Evolutionary conservation across 2,797 vertebrate genomes (phyloP), one percentile per base, ranked within the genome.

Genomic region (Eleutherodactylus coqui): DNA sequence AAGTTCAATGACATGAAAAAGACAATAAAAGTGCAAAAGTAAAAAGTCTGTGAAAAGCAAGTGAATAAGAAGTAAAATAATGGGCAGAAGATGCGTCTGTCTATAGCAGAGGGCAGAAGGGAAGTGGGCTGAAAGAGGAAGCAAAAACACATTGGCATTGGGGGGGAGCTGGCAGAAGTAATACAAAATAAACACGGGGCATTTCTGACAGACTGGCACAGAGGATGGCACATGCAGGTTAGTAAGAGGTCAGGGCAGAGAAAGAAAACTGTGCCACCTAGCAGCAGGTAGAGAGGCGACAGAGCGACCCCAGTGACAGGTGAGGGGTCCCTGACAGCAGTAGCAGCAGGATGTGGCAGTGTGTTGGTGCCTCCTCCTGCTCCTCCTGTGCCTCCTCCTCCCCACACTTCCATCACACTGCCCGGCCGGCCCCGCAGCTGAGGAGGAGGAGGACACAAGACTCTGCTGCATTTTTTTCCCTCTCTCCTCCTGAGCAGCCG

Each of bases 401-500:
- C 69, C 45, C 73, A 51, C 75, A 85, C 88, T 69, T 76, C 85
- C 85, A 86, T 86, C 75, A 85, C 84, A 78, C 76, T 73, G 88
- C 88, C 82, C 32, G 76, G 75, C 79, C 75, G 4, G 87, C 81
- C 85, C 82, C 16, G 72, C 38, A 16, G 55, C 49, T 73, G 51
- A 55, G 87, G 47, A 70, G 83, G 81, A 89, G 89, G 73, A 89
- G 73, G 84, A 88, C 84, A 88, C 85, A 83, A 78, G 36, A 29
- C 88, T 73, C 88, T 86, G 87, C 83, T 89, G 83, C 69, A 45
- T 72, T 81, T 69, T 82, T 64, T 53, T 51, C 29, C 45, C 32
- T 82, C 80, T 72, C 62, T 79, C 80, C 80, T 90, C 75, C 89
- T 82, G 88, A 84, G 91, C 91, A 87, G 90, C 89, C 92, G 93